Percentiles rank a stretch among this genome's conserved stretches.
phyloP scores from a whole-genome alignment of 2,797 vertebrate species.

The Lateolabrax maculatus region DNA sequence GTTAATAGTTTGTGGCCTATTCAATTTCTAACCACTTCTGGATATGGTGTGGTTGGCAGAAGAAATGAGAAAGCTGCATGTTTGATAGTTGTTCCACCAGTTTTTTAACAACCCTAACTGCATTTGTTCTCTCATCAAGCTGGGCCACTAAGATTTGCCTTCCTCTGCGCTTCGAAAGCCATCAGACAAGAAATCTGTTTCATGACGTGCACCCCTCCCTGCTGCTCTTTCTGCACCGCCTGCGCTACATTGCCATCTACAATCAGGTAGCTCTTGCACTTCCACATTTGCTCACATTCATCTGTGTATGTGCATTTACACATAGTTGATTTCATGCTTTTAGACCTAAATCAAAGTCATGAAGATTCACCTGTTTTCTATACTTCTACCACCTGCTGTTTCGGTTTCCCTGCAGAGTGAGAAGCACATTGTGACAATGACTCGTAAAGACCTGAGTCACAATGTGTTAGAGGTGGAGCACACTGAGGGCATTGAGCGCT shows the following conservation, averaged over 20 bases:
- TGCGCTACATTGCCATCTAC: conserved; percentile 86
- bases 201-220: conserved; percentile 88
- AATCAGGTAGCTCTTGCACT: conserved; percentile 75
- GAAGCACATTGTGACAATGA: conserved; percentile 82
- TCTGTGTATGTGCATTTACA: no score
- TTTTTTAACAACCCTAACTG: background rate
- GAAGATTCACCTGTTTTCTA: background rate
- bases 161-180: conserved; percentile 84
- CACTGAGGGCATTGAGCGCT: conserved; percentile 82
- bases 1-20: background rate
- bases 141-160: conserved; percentile 89
- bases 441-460: conserved; percentile 83
- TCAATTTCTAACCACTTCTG: background rate
- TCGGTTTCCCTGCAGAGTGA: conserved; percentile 72
- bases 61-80: background rate
- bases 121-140: conserved; percentile 61
- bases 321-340: background rate
- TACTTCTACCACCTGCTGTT: background rate
- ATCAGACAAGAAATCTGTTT: conserved; percentile 88
- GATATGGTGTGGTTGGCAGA: background rate
- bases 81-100: background rate
- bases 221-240: conserved; percentile 88
- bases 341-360: background rate
- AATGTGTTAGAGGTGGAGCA: conserved; percentile 86
- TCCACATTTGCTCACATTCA: background rate